A percentile compares a stretch with the other conserved stretches of the same genome.
Conservation (phyloP, 1,140 invertebrate genomes). For the Patella vulgata region DNA sequence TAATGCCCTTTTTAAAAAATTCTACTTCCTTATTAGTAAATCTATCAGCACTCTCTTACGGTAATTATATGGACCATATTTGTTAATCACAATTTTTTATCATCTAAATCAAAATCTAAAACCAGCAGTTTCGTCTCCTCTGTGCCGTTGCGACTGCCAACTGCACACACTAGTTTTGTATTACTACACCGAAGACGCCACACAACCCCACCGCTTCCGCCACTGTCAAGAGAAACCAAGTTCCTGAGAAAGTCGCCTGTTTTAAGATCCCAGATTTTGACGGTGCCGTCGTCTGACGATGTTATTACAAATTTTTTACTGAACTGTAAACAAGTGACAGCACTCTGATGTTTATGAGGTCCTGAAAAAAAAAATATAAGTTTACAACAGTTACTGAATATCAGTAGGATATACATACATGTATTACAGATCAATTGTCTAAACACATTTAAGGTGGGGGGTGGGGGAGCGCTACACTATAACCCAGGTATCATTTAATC, state of each 20-base stretch:
- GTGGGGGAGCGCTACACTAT: too few relatives aligned
- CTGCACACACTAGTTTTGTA: conserved; percentile 97
- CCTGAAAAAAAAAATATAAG: conserved; percentile 67
- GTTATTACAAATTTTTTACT: conserved; percentile 98
- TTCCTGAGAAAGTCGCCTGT: conserved; percentile 97
- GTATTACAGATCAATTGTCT: too few relatives aligned
- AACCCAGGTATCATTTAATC: too few relatives aligned
- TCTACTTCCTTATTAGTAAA: too few relatives aligned
- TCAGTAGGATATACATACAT: too few relatives aligned
- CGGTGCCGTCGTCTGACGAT: conserved; percentile 98
- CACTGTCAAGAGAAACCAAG: conserved; percentile 90
- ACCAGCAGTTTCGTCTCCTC: conserved; percentile 99
- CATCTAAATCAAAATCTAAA: conserved; percentile 85
- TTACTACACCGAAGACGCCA: conserved; percentile 97
- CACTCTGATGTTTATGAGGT: conserved; percentile 95
- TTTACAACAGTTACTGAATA: conserved; percentile 5
- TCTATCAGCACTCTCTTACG: too few relatives aligned
- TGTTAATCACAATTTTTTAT: too few relatives aligned
- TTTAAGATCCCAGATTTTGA: conserved; percentile 98
- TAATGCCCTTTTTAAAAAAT: too few relatives aligned
- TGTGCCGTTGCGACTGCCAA: conserved; percentile 96
- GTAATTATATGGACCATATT: too few relatives aligned
- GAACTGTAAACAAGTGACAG: conserved; percentile 97
- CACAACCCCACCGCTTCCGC: conserved; percentile 97
- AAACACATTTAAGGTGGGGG: too few relatives aligned